These are phyloP conservation scores for Zaprionus lachaisei DNA, from an alignment of 1,140 invertebrate genomes.

Conservation along the genomic window DNA sequence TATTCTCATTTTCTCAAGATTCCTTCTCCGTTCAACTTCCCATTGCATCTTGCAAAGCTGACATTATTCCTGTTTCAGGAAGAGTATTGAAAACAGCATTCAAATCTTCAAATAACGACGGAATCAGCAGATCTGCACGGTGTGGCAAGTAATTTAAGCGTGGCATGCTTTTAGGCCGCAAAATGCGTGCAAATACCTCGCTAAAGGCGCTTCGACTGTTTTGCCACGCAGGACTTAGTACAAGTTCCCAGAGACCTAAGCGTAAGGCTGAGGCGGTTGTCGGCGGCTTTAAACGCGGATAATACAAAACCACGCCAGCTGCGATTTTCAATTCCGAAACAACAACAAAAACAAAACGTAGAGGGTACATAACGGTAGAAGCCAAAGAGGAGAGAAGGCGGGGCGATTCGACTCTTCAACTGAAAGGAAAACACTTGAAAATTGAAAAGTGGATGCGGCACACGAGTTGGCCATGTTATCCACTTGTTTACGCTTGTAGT, in stretches of 20 bases:
- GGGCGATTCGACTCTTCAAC: conserved; percentile 18
- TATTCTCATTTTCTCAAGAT: no score
- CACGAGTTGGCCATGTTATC: conserved; percentile 55
- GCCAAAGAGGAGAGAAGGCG: not conserved
- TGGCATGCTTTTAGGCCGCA: conserved; percentile 63
- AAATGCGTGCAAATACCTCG: conserved; percentile 67
- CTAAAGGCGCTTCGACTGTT: conserved; percentile 35
- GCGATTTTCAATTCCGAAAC: conserved; percentile 63
- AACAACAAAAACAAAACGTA: conserved; percentile 34
- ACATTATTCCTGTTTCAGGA: not conserved
- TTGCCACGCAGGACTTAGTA: conserved; percentile 62
- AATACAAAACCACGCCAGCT: conserved; percentile 44
- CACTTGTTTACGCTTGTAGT: conserved; percentile 77
- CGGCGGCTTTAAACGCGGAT: conserved; percentile 47
- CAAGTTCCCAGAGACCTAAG: conserved; percentile 38
- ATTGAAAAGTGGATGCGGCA: conserved; percentile 49
- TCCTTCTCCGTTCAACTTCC: not conserved
- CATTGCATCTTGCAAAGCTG: not conserved
- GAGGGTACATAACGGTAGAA: conserved; percentile 21
- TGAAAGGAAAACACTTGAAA: conserved; percentile 57
- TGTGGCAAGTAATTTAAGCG: conserved; percentile 59
- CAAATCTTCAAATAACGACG: not conserved
- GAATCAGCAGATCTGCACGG: conserved; percentile 27
- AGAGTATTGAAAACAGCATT: conserved; percentile 1
- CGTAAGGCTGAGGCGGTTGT: conserved; percentile 26